Evolutionary conservation across 2,797 vertebrate genomes (phyloP), one percentile per base, ranked within the genome.

Genomic region (Schizopygopsis malacanthus): DNA sequence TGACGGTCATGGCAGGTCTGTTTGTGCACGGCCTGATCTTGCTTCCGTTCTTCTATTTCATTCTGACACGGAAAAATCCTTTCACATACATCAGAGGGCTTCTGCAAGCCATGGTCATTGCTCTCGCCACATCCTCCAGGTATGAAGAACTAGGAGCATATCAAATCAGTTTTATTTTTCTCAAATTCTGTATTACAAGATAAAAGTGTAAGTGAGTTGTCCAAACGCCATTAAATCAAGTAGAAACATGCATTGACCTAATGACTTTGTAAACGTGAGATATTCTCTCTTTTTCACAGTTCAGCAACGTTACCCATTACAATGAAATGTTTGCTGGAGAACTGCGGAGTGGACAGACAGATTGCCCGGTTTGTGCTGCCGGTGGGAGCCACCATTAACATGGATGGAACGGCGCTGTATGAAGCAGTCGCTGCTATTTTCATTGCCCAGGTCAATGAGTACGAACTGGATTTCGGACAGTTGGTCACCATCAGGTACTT

Each of bases 101-200:
- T 37, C 94, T 98, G 89, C 97, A 98, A 90, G 97, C 97, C 87
- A 88, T 98, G 93, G 95, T 98, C 80, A 97, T 98, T 1, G 97
- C 97, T 47, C 92, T 98, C 86, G 97, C 97, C 0, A 98, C 97
- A 9, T 98, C 97, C 1, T 98, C 97, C 90, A 98, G 97, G 97
- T 97, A 89, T 90, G 90, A 70, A 33, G 54, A 59, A 59, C 54
- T 59, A 59, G 54, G 54, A 4, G 8, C 56, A 1, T n/a, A 59
- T 4, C 9, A 59, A 59, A 11, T n/a, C 52, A 20, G 6, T 20
- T n/a, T 1, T 0, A 11, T 59, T 22, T 56, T 22, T 22, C 8
- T 56, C 54, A 22, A 56, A 20, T 20, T 54, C 18, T 0, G 20
- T 54, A 8, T 56, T 20, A 20, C 56, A 13, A 59, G 2, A 33